A percentile compares a stretch with the other conserved stretches of the same genome.
These are phyloP conservation scores for Hiodon alosoides DNA, from an alignment of 2,113 vertebrate species.

Conservation along the genomic window DNA sequence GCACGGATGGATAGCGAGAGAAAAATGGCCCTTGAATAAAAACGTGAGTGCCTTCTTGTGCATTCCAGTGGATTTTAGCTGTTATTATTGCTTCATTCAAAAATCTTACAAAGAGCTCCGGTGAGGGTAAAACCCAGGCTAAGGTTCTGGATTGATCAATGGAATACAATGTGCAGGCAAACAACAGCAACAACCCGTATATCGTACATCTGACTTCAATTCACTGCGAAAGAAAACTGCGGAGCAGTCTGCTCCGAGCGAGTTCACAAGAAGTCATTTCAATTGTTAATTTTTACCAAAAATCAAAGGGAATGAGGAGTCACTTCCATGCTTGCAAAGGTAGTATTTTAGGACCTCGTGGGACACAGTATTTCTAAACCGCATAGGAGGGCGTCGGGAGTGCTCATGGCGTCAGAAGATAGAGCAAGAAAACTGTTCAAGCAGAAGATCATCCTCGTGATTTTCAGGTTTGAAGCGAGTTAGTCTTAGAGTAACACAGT, in stretches of 20 bases:
- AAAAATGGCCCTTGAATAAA: too few species aligned
- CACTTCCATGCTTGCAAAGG: neutral
- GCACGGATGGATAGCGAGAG: too few species aligned
- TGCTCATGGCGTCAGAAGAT: neutral
- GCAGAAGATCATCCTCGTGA: conserved; percentile 5
- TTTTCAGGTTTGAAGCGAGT: conserved; percentile 2
- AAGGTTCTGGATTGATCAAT: too few species aligned
- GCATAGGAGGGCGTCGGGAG: conserved; percentile 6
- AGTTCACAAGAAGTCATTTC: neutral
- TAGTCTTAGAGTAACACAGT: neutral
- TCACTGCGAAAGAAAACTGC: neutral
- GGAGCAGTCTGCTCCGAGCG: neutral
- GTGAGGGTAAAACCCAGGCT: too few species aligned
- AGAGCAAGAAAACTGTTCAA: neutral
- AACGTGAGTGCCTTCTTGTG: too few species aligned
- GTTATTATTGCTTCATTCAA: too few species aligned
- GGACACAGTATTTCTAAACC: neutral
- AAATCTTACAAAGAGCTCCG: too few species aligned
- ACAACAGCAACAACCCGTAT: too few species aligned
- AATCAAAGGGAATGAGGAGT: neutral
- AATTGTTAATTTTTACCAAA: too few species aligned
- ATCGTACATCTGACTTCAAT: too few species aligned
- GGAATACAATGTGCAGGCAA: too few species aligned
- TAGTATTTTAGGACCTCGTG: neutral
- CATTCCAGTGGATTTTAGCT: too few species aligned